Base-by-base conservation (phyloP, 1,140 invertebrate genomes). In the Aethina tumida region DNA sequence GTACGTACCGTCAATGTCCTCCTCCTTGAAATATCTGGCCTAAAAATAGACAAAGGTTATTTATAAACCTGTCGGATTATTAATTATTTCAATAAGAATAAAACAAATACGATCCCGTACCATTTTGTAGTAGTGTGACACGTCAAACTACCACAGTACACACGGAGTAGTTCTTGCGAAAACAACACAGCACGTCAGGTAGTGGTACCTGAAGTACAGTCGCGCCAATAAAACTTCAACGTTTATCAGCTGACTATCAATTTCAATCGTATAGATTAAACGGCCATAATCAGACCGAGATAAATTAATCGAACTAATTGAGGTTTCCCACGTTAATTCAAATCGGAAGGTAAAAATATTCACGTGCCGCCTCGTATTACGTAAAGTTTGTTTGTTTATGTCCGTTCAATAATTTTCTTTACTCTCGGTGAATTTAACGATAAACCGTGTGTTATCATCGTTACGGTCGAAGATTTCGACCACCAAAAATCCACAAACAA, bases 1-100 rank as follows among this genome's bases (percentile, higher is more conserved):
- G 14, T 29, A 64, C 63, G 60, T 70, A 84, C 82, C 82, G 66
- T 85, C 83, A 40, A 86, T 86, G 54, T 85, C 82, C 62, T 85
- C 79, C 68, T 86, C 83, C 49, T 79, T 77, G 49, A 86, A 86
- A 61, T 86, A 84, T 35, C 81, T 73, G 20, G 83, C 83, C 83
- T 84, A 59, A 25, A 71, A 70, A 31, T 10, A 42, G 40, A 28
- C 20, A 41, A 27, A n/a, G n/a, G n/a, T n/a, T n/a, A n/a, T n/a
- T n/a, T n/a, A n/a, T n/a, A n/a, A n/a, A n/a, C n/a, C n/a, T n/a
- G n/a, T n/a, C n/a, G n/a, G n/a, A n/a, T n/a, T n/a, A n/a, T n/a
- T n/a, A n/a, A n/a, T n/a, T n/a, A n/a, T n/a, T 10, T 5, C n/a
- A 28, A 5, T 28, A 28, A 6, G 10, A 5, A 28, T 28, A 28